These are phyloP conservation scores for Porites rus DNA, from an alignment of 92 coral and sea anemone species.

Conservation along the genomic window DNA sequence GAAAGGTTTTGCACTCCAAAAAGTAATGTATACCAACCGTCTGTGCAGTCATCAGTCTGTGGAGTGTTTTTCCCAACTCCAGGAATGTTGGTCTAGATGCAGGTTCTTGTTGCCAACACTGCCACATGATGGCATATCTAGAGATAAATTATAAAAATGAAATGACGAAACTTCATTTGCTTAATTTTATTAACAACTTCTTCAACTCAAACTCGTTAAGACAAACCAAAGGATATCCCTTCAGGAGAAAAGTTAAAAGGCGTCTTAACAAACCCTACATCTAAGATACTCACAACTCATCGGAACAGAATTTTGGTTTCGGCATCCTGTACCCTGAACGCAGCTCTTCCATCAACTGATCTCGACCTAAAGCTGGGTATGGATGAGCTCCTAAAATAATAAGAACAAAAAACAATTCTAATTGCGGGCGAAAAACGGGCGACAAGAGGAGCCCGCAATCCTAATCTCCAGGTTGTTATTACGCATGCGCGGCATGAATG, in stretches of 20 bases:
- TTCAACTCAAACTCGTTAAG: too few relatives aligned
- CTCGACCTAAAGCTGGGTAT: conserved; percentile 87
- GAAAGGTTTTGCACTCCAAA: not conserved
- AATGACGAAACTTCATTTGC: not conserved
- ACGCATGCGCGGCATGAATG: too few relatives aligned
- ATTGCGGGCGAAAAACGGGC: too few relatives aligned
- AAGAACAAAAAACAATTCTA: not conserved
- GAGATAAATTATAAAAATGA: not conserved
- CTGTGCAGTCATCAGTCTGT: conserved; percentile 86
- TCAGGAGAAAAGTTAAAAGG: not conserved
- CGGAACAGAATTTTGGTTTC: conserved; percentile 91
- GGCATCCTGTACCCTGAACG: conserved; percentile 97
- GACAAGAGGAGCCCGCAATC: too few relatives aligned
- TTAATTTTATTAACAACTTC: not conserved
- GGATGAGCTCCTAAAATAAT: conserved; percentile 89
- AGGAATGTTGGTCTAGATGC: conserved; percentile 87
- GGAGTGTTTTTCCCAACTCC: conserved; percentile 82
- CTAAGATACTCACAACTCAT: conserved; percentile 84
- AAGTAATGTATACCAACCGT: conserved; percentile 58
- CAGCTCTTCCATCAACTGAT: conserved; percentile 82
- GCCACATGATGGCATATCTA: conserved; percentile 96
- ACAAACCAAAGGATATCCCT: too few relatives aligned
- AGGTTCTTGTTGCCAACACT: conserved; percentile 97
- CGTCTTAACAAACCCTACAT: not conserved
- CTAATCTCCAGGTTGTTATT: too few relatives aligned